These are phyloP conservation scores for Leptopilina clavipes DNA, from an alignment of 1,140 invertebrate species.

Conservation along the genomic window DNA sequence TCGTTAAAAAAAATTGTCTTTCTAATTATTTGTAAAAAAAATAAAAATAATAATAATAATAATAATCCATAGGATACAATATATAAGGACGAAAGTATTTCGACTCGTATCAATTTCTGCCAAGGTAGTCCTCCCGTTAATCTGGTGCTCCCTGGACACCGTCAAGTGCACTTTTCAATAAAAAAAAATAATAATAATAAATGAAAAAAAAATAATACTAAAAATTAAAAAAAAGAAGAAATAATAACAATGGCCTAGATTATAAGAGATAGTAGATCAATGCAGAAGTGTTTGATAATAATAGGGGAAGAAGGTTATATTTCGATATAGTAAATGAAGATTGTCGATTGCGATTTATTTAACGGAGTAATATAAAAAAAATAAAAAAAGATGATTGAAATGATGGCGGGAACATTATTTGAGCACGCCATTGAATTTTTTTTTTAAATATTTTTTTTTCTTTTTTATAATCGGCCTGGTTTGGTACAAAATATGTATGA, in stretches of 20 bases:
- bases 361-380: constrained; percentile 70
- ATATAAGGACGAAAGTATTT: constrained; percentile 59
- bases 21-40: constrained; percentile 54
- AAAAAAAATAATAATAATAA: constrained; percentile 55
- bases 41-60: neutral
- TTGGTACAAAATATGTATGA: constrained; percentile 73
- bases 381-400: constrained; percentile 47
- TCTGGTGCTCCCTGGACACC: constrained; percentile 73
- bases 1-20: constrained; percentile 58
- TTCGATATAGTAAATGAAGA: constrained; percentile 51
- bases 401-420: constrained; percentile 69
- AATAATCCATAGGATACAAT: constrained; percentile 44
- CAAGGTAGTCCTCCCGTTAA: constrained; percentile 69
- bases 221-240: constrained; percentile 60
- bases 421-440: constrained; percentile 50
- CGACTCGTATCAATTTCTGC: constrained; percentile 71
- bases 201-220: neutral
- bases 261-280: constrained; percentile 63
- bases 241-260: constrained; percentile 65
- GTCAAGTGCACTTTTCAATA: constrained; percentile 72
- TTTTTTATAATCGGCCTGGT: constrained; percentile 72
- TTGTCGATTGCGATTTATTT: constrained; percentile 71
- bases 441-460: constrained; percentile 48
- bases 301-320: constrained; percentile 53
- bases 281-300: constrained; percentile 61